Conservation (phyloP, 2,113 vertebrate species). For the Gambusia holbrooki region DNA sequence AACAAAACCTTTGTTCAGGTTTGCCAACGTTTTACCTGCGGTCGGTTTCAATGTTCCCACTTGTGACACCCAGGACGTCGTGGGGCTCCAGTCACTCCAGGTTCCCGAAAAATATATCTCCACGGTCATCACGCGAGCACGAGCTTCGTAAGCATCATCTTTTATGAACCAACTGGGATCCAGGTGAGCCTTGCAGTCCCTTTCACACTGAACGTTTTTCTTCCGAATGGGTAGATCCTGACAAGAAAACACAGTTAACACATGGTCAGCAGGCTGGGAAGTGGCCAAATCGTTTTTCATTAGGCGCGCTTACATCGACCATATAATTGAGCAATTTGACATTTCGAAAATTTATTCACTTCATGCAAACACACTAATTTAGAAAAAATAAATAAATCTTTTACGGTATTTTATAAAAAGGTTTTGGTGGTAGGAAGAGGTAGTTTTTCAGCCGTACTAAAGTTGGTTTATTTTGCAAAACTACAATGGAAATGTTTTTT, state of each 20-base stretch:
- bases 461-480: too few relatives aligned
- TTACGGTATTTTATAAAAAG: too few relatives aligned
- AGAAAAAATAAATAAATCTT: too few relatives aligned
- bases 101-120: fast-evolving
- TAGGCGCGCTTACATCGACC: too few relatives aligned
- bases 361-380: too few relatives aligned
- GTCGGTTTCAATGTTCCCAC: not conserved
- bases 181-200: not conserved
- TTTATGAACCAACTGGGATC: not conserved
- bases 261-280: not conserved
- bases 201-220: fast-evolving
- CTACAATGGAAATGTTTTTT: too few relatives aligned
- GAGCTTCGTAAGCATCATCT: constrained; percentile 31
- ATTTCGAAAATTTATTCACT: too few relatives aligned
- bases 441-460: too few relatives aligned
- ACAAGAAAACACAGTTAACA: not conserved
- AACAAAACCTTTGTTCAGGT: not conserved
- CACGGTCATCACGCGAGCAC: not conserved
- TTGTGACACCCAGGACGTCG: constrained; percentile 45
- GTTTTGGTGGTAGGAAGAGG: too few relatives aligned
- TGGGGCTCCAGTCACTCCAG: constrained; percentile 74
- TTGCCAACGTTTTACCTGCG: constrained; percentile 5
- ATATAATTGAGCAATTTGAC: too few relatives aligned
- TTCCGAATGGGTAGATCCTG: constrained; percentile 9
- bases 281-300: too few relatives aligned